Percentiles rank a stretch among this genome's conserved stretches.
Conservation (phyloP, 2,113 vertebrate genomes). For the Nansenia antarctica region DNA sequence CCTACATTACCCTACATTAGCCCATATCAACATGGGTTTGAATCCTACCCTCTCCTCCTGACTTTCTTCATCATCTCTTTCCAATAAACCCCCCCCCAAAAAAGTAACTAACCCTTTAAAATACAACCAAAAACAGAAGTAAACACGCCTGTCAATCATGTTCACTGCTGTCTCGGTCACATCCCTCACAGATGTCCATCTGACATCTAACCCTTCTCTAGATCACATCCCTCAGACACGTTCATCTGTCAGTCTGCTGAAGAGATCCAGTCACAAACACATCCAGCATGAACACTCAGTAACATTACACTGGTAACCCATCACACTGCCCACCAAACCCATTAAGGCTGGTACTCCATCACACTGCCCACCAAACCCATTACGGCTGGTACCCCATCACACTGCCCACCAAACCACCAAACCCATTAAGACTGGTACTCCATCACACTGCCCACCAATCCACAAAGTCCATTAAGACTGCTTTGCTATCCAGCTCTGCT, state of each 20-base stretch:
- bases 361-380: not conserved
- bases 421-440: too few relatives aligned
- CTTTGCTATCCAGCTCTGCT: conserved; percentile 4
- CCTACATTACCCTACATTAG: too few relatives aligned
- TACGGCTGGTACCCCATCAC: not conserved
- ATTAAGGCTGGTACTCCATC: not conserved
- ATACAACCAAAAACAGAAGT: too few relatives aligned
- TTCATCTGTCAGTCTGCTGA: not conserved
- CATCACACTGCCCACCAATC: not conserved
- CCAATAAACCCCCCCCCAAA: too few relatives aligned
- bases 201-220: too few relatives aligned
- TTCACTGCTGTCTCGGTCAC: too few relatives aligned
- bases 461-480: not conserved
- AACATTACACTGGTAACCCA: not conserved
- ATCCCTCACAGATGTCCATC: not conserved
- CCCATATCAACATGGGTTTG: too few relatives aligned
- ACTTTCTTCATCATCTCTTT: too few relatives aligned
- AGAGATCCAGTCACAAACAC: conserved; percentile 1
- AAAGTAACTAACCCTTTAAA: too few relatives aligned
- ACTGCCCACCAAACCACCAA: too few relatives aligned
- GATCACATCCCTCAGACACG: not conserved
- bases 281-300: not conserved
- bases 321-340: not conserved
- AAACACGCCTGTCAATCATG: too few relatives aligned
- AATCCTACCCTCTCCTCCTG: too few relatives aligned